phyloP scores from a whole-genome alignment of 2,113 vertebrate genomes.

The Varanus salvator region DNA sequence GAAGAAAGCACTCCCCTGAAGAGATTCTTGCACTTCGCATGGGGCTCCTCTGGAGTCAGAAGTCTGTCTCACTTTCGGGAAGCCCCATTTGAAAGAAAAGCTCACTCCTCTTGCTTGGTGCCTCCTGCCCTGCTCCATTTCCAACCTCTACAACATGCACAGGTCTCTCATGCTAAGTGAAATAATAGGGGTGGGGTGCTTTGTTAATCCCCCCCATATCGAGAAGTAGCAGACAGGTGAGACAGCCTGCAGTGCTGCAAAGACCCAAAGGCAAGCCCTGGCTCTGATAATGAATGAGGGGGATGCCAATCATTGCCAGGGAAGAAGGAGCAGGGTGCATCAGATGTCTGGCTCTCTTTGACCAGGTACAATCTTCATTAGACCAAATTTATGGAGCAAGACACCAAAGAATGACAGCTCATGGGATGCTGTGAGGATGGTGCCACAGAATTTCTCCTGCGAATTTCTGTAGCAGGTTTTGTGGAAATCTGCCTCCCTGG shows the following conservation, averaged over 20 bases:
- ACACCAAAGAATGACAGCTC: background rate
- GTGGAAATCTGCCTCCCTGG: background rate
- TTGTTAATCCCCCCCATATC: background rate
- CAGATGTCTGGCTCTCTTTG: background rate
- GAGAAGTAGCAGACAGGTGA: background rate
- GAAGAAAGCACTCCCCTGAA: background rate
- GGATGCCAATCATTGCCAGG: background rate
- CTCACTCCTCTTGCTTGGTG: too few relatives aligned
- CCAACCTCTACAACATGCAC: too few relatives aligned
- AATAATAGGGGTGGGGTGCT: background rate
- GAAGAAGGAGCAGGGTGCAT: background rate
- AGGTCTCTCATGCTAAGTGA: background rate
- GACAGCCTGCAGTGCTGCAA: background rate
- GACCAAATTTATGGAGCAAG: background rate
- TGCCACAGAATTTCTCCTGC: background rate
- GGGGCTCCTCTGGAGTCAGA: background rate
- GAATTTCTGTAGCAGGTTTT: background rate
- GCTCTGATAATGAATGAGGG: background rate
- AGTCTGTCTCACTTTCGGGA: background rate
- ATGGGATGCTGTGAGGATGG: background rate
- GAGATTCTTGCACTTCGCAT: background rate
- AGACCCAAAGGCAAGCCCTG: background rate
- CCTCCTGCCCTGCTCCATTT: background rate
- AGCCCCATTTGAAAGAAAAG: background rate
- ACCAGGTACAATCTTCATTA: background rate